These are phyloP conservation scores for Helicorthomorpha holstii DNA, from an alignment of 1,140 invertebrate species.

Conservation along the genomic window DNA sequence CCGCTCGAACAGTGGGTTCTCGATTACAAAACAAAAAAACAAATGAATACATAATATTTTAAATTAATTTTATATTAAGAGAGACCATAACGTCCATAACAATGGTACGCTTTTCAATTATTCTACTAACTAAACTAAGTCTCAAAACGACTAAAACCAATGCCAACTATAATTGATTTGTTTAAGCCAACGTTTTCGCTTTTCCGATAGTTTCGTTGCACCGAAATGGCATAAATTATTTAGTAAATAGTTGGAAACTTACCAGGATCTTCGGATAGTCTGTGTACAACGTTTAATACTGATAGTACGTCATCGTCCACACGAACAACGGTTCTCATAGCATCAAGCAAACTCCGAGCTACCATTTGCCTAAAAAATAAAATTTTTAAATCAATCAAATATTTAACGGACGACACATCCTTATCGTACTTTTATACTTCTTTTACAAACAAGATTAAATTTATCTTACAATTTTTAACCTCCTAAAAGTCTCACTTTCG, in stretches of 20 bases:
- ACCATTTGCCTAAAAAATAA: slow-evolving; percentile 27
- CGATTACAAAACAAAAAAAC: slow-evolving; percentile 17
- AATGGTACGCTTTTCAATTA: no score
- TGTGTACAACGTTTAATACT: slow-evolving; percentile 26
- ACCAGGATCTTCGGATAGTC: slow-evolving; percentile 30
- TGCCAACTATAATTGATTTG: not conserved
- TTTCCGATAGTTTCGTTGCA: no score
- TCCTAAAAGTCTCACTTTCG: no score
- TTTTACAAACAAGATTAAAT: no score
- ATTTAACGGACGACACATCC: no score
- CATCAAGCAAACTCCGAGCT: slow-evolving; percentile 28
- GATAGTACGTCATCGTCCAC: slow-evolving; percentile 21
- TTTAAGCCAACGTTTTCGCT: not conserved
- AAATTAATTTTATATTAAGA: no score
- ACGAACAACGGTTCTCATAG: slow-evolving; percentile 24
- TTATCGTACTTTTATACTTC: no score
- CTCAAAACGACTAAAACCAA: not conserved
- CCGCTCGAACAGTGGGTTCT: slow-evolving; percentile 39
- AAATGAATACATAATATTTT: no score
- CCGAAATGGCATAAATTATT: no score
- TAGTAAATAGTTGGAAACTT: slow-evolving; percentile 13
- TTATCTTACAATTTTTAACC: no score
- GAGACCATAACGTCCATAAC: no score
- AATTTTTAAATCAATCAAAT: no score
- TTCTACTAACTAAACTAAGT: not conserved